Conservation (phyloP, 2,888 invertebrate species). For the Plutella xylostella region DNA sequence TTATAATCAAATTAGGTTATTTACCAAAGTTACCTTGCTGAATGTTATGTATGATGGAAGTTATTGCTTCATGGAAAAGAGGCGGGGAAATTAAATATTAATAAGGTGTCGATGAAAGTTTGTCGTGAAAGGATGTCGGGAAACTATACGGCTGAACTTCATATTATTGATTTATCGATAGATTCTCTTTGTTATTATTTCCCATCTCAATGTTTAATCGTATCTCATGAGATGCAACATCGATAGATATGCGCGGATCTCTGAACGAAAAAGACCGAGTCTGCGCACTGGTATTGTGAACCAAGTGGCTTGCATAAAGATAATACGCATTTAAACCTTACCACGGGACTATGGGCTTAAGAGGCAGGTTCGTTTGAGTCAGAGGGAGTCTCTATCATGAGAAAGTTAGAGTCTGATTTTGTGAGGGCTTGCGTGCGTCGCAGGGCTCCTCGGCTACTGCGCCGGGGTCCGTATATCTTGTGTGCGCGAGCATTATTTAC, state of each 20-base stretch:
- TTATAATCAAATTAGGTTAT: no score
- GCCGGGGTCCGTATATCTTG: constrained; percentile 63
- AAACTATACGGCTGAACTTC: no score
- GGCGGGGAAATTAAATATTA: no score
- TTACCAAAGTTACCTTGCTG: no score
- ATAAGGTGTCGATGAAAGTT: no score
- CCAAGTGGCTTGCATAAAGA: constrained; percentile 69
- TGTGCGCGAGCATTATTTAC: constrained; percentile 70
- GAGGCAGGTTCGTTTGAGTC: constrained; percentile 24
- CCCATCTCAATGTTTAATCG: no score
- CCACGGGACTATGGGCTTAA: constrained; percentile 42
- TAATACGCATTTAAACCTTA: constrained; percentile 59
- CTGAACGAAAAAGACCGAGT: constrained; percentile 41
- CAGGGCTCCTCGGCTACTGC: constrained; percentile 59
- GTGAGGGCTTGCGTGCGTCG: constrained; percentile 17
- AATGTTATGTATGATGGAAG: no score
- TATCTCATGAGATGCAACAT: constrained; percentile 51
- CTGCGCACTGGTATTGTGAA: constrained; percentile 58
- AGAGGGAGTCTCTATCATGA: constrained; percentile 30
- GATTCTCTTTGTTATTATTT: no score
- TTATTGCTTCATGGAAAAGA: no score
- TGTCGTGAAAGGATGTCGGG: no score
- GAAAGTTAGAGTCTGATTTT: constrained; percentile 16
- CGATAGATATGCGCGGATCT: constrained; percentile 58
- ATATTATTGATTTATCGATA: no score